phyloP scores from a whole-genome alignment of 1,140 invertebrate genomes.

The Leguminivora glycinivorella region DNA sequence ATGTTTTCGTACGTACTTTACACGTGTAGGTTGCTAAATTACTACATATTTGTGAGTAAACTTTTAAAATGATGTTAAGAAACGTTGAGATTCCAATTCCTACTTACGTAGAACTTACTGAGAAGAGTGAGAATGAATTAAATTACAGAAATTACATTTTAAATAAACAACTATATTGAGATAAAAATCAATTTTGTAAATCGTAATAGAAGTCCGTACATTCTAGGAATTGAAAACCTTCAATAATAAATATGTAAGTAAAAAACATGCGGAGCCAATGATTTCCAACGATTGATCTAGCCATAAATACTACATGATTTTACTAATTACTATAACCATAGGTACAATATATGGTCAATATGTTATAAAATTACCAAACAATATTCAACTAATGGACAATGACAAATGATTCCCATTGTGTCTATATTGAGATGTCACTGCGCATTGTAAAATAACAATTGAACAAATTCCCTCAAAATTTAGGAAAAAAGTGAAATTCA shows the following conservation, averaged over 20 bases:
- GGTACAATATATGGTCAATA: constrained; percentile 47
- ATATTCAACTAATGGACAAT: constrained; percentile 75
- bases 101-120: no score
- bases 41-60: not conserved
- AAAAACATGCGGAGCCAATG: no score
- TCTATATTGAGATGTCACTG: constrained; percentile 69
- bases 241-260: no score
- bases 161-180: no score
- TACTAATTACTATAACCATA: not conserved
- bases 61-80: not conserved
- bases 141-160: no score
- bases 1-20: constrained; percentile 35
- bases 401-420: constrained; percentile 74
- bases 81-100: not conserved
- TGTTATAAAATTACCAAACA: constrained; percentile 59
- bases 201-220: no score
- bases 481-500: constrained; percentile 50
- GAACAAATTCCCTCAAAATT: constrained; percentile 69
- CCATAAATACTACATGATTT: not conserved
- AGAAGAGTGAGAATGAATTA: no score
- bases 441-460: constrained; percentile 61
- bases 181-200: no score
- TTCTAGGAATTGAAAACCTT: no score
- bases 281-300: not conserved
- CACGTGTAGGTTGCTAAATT: not conserved